phyloP scores from a whole-genome alignment of 2,113 vertebrate genomes.

The Myrmophylax atrothorax region DNA sequence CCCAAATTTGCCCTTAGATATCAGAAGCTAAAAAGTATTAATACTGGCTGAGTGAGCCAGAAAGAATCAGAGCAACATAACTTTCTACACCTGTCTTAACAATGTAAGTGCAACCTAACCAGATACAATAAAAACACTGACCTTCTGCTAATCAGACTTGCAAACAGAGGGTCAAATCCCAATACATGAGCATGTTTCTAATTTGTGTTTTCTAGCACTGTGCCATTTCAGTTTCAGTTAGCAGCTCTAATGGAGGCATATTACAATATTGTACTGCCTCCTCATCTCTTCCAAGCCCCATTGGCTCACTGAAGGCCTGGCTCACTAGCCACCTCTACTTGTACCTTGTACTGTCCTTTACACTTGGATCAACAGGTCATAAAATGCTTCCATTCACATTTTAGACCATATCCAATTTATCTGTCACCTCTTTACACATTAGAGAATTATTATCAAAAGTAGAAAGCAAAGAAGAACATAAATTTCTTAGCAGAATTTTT shows the following conservation, averaged over 20 bases:
- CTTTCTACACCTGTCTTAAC: neutral
- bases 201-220: neutral
- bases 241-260: neutral
- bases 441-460: neutral
- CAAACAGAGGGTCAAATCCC: neutral
- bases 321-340: neutral
- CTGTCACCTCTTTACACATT: neutral
- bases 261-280: neutral
- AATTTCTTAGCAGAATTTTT: neutral
- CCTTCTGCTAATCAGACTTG: neutral
- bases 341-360: neutral
- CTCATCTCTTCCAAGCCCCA: neutral
- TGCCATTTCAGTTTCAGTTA: neutral
- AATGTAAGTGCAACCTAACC: neutral
- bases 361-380: neutral
- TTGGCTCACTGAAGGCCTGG: neutral
- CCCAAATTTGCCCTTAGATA: neutral
- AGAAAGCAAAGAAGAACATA: neutral
- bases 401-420: neutral
- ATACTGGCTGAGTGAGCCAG: neutral
- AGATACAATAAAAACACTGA: neutral
- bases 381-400: neutral
- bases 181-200: neutral
- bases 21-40: neutral
- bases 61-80: neutral